These are phyloP conservation scores for Hydriomena furcata DNA, from an alignment of 2,888 invertebrate species.

Conservation along the genomic window DNA sequence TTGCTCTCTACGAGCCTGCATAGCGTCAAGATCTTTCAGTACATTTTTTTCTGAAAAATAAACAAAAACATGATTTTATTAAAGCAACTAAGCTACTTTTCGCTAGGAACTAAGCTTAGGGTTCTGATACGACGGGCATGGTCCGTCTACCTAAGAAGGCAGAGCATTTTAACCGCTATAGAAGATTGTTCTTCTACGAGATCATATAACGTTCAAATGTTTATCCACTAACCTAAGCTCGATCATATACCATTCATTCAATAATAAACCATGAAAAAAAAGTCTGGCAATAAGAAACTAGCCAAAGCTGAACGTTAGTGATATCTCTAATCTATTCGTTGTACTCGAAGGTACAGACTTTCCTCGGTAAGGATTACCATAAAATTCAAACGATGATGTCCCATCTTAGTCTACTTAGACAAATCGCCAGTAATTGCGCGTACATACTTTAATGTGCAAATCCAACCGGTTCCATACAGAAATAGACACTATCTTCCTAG, in stretches of 20 bases:
- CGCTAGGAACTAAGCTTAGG: too few species aligned
- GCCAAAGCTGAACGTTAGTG: constrained; percentile 13
- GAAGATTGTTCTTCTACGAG: too few species aligned
- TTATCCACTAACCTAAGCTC: too few species aligned
- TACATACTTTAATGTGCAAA: constrained; percentile 33
- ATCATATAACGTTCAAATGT: too few species aligned
- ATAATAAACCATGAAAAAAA: not conserved
- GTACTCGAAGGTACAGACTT: too few species aligned
- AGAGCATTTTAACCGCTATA: too few species aligned
- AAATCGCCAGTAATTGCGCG: constrained; percentile 33
- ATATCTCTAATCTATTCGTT: constrained; percentile 32
- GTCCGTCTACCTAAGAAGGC: too few species aligned
- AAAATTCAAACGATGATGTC: constrained; percentile 24
- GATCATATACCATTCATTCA: too few species aligned
- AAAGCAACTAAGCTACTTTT: too few species aligned
- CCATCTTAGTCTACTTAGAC: constrained; percentile 35
- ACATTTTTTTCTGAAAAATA: constrained; percentile 1
- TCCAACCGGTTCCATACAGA: constrained; percentile 46
- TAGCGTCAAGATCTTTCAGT: not conserved
- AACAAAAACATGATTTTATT: not conserved
- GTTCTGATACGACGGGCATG: too few species aligned
- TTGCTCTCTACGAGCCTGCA: constrained; percentile 19
- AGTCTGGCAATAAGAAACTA: constrained; percentile 17
- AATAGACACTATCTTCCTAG: constrained; percentile 48
- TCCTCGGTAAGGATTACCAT: constrained; percentile 7